Evolutionary conservation across 1,140 invertebrate species (phyloP).

Genomic region (Paramacrobiotus metropolitanus): DNA sequence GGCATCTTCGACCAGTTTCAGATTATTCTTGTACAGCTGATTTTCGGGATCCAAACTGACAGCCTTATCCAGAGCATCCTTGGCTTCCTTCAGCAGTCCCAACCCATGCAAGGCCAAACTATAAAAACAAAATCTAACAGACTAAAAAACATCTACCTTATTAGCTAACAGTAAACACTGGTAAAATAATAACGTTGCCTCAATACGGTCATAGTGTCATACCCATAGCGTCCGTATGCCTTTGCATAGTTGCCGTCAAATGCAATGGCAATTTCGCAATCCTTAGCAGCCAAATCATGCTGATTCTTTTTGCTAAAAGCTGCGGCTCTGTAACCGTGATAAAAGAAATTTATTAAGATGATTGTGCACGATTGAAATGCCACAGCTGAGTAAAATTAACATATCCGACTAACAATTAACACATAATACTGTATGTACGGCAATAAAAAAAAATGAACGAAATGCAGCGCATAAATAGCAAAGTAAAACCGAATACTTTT

Average conservation of each 20-base stretch:
- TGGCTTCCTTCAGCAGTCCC: conserved; percentile 52
- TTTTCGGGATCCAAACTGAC: conserved; percentile 73
- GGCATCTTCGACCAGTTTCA: conserved; percentile 24
- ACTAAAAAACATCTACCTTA: neutral
- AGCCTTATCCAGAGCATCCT: conserved; percentile 60
- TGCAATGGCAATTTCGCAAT: conserved; percentile 60
- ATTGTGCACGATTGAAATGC: neutral
- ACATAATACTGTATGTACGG: too few relatives aligned
- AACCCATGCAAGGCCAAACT: conserved; percentile 66
- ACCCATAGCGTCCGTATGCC: conserved; percentile 72
- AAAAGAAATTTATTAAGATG: conserved; percentile 11
- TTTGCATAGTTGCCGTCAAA: conserved; percentile 76
- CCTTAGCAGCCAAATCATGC: conserved; percentile 52
- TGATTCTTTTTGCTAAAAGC: conserved; percentile 62
- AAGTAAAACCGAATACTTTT: too few relatives aligned
- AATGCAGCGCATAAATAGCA: too few relatives aligned
- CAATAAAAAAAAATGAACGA: too few relatives aligned
- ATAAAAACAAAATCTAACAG: conserved; percentile 12
- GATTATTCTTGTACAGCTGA: conserved; percentile 65
- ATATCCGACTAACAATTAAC: too few relatives aligned
- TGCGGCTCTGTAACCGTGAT: conserved; percentile 39
- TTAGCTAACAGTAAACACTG: neutral
- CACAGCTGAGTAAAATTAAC: conserved; percentile 5
- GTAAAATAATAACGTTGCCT: conserved; percentile 2
- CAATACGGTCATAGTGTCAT: conserved; percentile 16